A percentile compares a stretch with the other conserved stretches of the same genome.
Conservation (phyloP, 30 jellyfish, hydroid and myxozoan species). For the Haliclystus octoradiatus region DNA sequence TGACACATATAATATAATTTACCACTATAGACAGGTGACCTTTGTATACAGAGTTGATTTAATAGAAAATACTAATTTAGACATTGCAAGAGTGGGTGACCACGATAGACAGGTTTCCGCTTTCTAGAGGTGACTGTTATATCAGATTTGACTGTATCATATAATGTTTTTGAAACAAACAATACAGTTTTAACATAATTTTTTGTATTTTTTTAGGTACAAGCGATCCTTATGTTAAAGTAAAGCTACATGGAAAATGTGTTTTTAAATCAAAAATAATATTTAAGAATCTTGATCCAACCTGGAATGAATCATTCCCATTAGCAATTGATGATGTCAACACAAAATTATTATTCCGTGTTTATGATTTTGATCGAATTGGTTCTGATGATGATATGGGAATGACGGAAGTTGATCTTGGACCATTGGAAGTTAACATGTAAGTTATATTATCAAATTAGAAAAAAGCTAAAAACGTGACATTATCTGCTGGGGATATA, state of each 20-base stretch:
- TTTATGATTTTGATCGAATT: slow-evolving; percentile 82
- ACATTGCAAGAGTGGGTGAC: no score
- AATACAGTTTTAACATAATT: no score
- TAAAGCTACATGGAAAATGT: slow-evolving; percentile 65
- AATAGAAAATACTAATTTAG: no score
- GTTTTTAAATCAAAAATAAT: slow-evolving; percentile 68
- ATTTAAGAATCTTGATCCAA: slow-evolving; percentile 64
- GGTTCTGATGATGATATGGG: slow-evolving; percentile 93
- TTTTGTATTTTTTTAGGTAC: slow-evolving; percentile 41
- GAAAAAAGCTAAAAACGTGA: no score
- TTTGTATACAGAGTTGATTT: no score
- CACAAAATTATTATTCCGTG: slow-evolving; percentile 67
- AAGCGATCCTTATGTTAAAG: slow-evolving; percentile 94
- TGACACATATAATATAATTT: no score
- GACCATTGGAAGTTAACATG: slow-evolving; percentile 58
- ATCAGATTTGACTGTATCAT: no score
- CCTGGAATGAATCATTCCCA: slow-evolving; percentile 73
- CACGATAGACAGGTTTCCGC: background rate
- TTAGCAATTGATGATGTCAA: slow-evolving; percentile 63
- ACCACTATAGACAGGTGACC: no score
- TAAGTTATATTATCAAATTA: no score
- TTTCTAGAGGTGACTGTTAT: no score
- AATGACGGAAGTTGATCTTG: slow-evolving; percentile 50
- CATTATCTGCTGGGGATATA: no score
- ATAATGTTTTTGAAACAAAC: background rate